Evolutionary conservation across 1,140 invertebrate genomes (phyloP).

Genomic region (Leguminivora glycinivorella): DNA sequence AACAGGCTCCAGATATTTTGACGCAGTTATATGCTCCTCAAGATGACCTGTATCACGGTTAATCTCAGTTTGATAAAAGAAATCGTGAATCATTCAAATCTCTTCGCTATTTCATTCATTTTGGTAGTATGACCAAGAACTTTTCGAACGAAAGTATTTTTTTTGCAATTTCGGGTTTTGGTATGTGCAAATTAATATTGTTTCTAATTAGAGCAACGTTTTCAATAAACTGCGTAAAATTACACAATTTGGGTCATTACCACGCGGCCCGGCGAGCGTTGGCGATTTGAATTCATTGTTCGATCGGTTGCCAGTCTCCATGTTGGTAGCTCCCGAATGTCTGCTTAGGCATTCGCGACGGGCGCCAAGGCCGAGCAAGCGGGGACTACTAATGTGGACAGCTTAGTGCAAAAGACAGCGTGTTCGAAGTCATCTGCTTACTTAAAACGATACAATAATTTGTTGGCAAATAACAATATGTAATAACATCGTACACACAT

Average conservation of each 20-base stretch:
- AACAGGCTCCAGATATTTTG: too few species aligned
- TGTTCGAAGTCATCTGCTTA: background rate
- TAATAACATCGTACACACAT: too few species aligned
- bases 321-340: slow-evolving; percentile 47
- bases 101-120: too few species aligned
- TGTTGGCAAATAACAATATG: too few species aligned
- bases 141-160: too few species aligned
- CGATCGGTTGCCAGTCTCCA: slow-evolving; percentile 5
- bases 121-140: too few species aligned
- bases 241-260: slow-evolving; percentile 62
- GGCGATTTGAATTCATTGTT: slow-evolving; percentile 24
- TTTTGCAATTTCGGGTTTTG: too few species aligned
- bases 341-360: slow-evolving; percentile 59
- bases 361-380: slow-evolving; percentile 48
- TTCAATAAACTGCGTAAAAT: slow-evolving; percentile 40
- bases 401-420: slow-evolving; percentile 1
- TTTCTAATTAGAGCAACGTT: background rate
- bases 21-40: too few species aligned
- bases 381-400: slow-evolving; percentile 49
- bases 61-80: too few species aligned
- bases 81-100: too few species aligned
- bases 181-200: too few species aligned
- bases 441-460: background rate
- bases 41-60: too few species aligned
- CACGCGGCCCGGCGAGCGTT: slow-evolving; percentile 36